Evolutionary conservation across 2,888 invertebrate species (phyloP).

Genomic region (Pristionchus entomophagus): DNA sequence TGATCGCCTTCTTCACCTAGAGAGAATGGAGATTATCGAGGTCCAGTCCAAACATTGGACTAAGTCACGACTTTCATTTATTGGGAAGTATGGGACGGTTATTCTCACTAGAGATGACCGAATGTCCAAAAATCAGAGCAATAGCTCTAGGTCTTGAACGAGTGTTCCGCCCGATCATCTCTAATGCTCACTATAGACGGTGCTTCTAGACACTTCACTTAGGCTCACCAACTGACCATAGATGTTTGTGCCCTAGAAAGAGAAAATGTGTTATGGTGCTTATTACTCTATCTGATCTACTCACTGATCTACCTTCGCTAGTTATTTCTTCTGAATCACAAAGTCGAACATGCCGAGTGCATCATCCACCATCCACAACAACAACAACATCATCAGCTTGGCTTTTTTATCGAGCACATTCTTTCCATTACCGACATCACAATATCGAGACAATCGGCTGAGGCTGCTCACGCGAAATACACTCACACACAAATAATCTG

Average conservation of each 20-base stretch:
- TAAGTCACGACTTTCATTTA: background rate
- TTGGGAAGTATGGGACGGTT: too few relatives aligned
- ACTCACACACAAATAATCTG: slow-evolving; percentile 22
- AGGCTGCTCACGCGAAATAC: background rate
- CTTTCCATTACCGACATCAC: too few relatives aligned
- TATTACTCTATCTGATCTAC: too few relatives aligned
- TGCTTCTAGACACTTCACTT: background rate
- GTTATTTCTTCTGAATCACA: too few relatives aligned
- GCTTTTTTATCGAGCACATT: slow-evolving; percentile 33
- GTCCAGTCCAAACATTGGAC: background rate
- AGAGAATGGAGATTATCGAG: background rate
- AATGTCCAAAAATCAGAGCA: too few relatives aligned
- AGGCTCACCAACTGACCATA: slow-evolving; percentile 4
- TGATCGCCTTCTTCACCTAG: slow-evolving; percentile 70
- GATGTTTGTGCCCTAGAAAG: background rate
- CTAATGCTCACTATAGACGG: background rate
- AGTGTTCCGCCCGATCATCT: background rate
- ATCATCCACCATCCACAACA: background rate
- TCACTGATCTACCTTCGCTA: background rate
- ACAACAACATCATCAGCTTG: slow-evolving; percentile 21
- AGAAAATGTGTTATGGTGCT: background rate
- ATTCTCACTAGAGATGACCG: too few relatives aligned
- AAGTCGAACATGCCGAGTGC: background rate
- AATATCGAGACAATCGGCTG: too few relatives aligned
- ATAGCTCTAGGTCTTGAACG: too few relatives aligned